These are phyloP conservation scores for Hypsibius dujardini DNA, from an alignment of 1,140 invertebrate species.

Conservation along the genomic window DNA sequence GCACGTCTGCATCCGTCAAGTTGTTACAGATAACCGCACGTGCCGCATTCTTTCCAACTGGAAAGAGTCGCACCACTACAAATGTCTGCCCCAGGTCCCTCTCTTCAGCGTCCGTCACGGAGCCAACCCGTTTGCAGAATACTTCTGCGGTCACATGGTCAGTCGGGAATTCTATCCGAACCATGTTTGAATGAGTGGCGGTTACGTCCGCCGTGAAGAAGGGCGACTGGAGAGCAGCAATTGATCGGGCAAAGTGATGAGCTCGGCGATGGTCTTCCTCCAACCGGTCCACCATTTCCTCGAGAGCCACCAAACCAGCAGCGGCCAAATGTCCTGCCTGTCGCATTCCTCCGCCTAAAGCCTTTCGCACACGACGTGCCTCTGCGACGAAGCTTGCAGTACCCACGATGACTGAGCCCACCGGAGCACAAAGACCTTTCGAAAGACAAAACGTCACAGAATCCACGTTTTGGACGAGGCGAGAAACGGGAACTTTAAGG, in stretches of 20 bases:
- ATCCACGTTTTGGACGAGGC: slow-evolving; percentile 52
- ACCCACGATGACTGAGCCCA: slow-evolving; percentile 70
- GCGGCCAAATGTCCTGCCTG: slow-evolving; percentile 74
- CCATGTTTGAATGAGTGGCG: slow-evolving; percentile 55
- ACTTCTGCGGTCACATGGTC: slow-evolving; percentile 36
- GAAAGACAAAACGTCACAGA: slow-evolving; percentile 44
- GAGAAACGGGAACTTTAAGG: slow-evolving; percentile 41
- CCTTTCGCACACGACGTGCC: slow-evolving; percentile 57
- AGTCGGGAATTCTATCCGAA: slow-evolving; percentile 45
- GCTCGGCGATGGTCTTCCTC: slow-evolving; percentile 54
- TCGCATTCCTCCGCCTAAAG: slow-evolving; percentile 74
- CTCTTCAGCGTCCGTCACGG: slow-evolving; percentile 39
- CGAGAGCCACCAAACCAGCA: slow-evolving; percentile 59
- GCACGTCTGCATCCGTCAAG: slow-evolving; percentile 43
- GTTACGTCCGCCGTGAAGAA: slow-evolving; percentile 45
- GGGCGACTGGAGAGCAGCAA: slow-evolving; percentile 35
- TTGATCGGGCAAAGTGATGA: slow-evolving; percentile 46
- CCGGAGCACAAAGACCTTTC: slow-evolving; percentile 54
- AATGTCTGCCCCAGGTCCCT: slow-evolving; percentile 32
- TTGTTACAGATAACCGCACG: slow-evolving; percentile 50
- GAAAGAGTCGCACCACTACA: slow-evolving; percentile 40
- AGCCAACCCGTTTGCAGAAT: slow-evolving; percentile 40
- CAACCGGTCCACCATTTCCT: slow-evolving; percentile 51
- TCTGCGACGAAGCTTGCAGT: slow-evolving; percentile 54
- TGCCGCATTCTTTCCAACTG: slow-evolving; percentile 37